phyloP scores from a whole-genome alignment of 2,797 vertebrate species.

The Sebastes paucispinis region DNA sequence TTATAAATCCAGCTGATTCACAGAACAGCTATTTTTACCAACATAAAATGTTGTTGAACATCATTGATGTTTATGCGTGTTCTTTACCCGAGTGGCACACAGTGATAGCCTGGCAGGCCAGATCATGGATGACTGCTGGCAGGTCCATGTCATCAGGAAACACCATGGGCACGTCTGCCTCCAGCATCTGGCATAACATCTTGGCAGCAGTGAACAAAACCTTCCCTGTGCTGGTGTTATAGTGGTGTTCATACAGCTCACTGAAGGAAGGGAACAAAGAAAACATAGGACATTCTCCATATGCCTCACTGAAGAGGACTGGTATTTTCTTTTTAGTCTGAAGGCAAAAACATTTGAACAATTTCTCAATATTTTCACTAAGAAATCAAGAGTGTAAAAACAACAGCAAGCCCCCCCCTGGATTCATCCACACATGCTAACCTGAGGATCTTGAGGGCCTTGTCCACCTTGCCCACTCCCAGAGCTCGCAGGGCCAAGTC shows the following conservation, averaged over 20 bases:
- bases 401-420: not conserved
- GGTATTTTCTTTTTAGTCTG: not conserved
- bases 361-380: not conserved
- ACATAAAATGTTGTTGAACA: not conserved
- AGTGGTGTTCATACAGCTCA: slow-evolving; percentile 85
- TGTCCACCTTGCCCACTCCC: slow-evolving; percentile 84
- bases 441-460: slow-evolving; percentile 90
- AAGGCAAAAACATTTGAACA: not conserved
- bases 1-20: not conserved
- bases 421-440: slow-evolving; percentile 51
- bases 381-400: not conserved
- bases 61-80: not conserved
- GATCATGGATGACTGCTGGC: slow-evolving; percentile 85
- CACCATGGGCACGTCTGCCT: slow-evolving; percentile 86
- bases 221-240: slow-evolving; percentile 82
- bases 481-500: slow-evolving; percentile 88
- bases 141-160: slow-evolving; percentile 84
- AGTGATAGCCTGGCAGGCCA: slow-evolving; percentile 90
- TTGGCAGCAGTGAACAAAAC: slow-evolving; percentile 88
- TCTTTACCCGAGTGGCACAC: slow-evolving; percentile 90
- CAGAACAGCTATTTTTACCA: not conserved
- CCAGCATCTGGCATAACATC: slow-evolving; percentile 91
- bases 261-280: slow-evolving; percentile 52
- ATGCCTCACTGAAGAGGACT: not conserved
- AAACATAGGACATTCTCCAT: not conserved